Base-by-base conservation (phyloP, 2,797 vertebrate genomes). In the Sternotherus odoratus region DNA sequence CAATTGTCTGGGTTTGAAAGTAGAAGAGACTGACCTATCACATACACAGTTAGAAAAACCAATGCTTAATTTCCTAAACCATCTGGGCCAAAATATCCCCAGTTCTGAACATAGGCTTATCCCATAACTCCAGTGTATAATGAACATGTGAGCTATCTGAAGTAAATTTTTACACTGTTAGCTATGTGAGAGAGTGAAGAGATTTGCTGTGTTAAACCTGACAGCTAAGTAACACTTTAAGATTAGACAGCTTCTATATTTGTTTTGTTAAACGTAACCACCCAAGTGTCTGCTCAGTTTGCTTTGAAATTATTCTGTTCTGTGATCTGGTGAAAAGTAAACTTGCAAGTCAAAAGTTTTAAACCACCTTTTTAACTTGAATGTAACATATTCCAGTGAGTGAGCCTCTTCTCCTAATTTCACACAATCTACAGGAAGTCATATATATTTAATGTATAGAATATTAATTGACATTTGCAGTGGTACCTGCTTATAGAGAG, bases 231-330 rank as follows among this genome's bases (percentile, higher is more conserved):
- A 84, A 24, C 36, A 87, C 57, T 8, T 86, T 83, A 82, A 21
- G 1, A 0, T 1, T 4, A 13, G 48, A 0, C 13, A 26, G 54
- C 4, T 83, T 77, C 74, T 66, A 49, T 12, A 89, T 15, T 10
- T 43, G 9, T 39, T 85, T 10, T 28, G 57, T 23, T 77, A 91
- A 94, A 85, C 4, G 23, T 30, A 75, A 51, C 75, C 89, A 91
- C 84, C 1, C 12, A 75, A 7, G 13, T 12, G 2, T 50, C 53
- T 72, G 3, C 33, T 69, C 8, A 66, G 4, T 69, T 69, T 69
- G 36, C 66, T 39, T 69, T 39, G 36, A 39, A 69, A 24, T 36
- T 66, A 28, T 69, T 39, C n/a, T 24, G 5, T 69, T 39, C 28
- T 88, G 7, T 77, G 6, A 50, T 89, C n/a, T 74, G 8, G 30